These are phyloP conservation scores for Atlantisia rogersi DNA, from an alignment of 2,113 vertebrate species.

Conservation along the genomic window DNA sequence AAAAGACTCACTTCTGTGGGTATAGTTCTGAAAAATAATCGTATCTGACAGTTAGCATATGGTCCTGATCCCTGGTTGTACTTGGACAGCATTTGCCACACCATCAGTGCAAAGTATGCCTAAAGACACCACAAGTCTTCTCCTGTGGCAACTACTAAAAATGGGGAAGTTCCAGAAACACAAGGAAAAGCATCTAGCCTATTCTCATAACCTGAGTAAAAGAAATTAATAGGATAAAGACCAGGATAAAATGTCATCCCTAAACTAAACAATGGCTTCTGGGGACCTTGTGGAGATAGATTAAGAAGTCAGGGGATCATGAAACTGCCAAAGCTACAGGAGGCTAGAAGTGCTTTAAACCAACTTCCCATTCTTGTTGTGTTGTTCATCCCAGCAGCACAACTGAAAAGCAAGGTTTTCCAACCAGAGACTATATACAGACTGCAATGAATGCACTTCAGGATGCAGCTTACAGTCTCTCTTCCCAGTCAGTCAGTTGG, in stretches of 20 bases:
- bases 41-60: conserved; percentile 38
- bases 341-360: background rate
- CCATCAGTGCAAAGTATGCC: background rate
- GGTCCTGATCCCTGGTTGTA: background rate
- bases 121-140: background rate
- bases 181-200: background rate
- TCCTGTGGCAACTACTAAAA: accelerated
- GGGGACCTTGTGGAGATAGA: background rate
- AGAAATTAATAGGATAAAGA: background rate
- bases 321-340: background rate
- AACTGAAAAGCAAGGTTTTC: background rate
- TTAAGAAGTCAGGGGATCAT: background rate
- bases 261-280: background rate
- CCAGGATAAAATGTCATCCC: background rate
- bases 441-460: background rate
- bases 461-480: accelerated
- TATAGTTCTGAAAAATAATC: conserved; percentile 46
- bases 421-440: background rate
- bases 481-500: background rate
- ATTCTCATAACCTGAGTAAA: background rate
- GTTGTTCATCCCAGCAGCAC: background rate
- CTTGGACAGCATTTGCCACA: background rate
- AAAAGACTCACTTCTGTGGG: conserved; percentile 50
- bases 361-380: background rate
- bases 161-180: background rate